Base-by-base conservation (phyloP, 2,888 invertebrate species). In the Maniola hyperantus region DNA sequence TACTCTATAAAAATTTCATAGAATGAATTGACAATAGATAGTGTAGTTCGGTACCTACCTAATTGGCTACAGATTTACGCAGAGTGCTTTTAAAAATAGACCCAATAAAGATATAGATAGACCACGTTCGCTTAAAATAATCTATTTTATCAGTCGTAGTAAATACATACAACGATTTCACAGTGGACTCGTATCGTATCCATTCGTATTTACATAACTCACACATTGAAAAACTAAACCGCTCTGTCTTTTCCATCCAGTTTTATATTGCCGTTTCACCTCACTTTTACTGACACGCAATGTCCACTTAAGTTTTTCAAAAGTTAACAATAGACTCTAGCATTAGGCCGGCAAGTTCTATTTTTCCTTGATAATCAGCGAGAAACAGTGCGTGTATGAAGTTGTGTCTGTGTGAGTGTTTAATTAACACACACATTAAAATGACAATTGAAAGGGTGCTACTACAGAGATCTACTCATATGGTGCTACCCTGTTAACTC, bases 351-450 rank as follows among this genome's bases (percentile, higher is more conserved):
- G 74, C 79, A 72, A 70, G 79, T 73, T 60, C 33, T 44, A 63
- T 34, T 76, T 77, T 73, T 0, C 34, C 26, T 69, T 74, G 66
- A 26, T 44, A 42, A 44, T 26, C 15, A n/a, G 44, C 26, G 36
- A 26, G 44, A 48, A 60, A 15, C 26, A 39, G 42, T 66, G 58
- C 57, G 57, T 68, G 36, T 36, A 36, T 15, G 20, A 15, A 51
- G 59, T 62, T 62, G 46, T 20, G 69, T 58, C 70, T 80, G 87
- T 88, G 83, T 85, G 83, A 36, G 84, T 82, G 75, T 83, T 83
- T 84, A 84, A 89, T 89, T 87, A 82, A 87, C 84, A 70, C 76
- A 76, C 74, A 79, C 70, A 67, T 60, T 48, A 33, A 59, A 5
- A 46, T 18, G 20, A 5, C 20, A 59, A 55, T 66, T 59, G 64